These are phyloP conservation scores for Trachymyrmex cornetzi DNA, from an alignment of 1,140 invertebrate species.

Conservation along the genomic window DNA sequence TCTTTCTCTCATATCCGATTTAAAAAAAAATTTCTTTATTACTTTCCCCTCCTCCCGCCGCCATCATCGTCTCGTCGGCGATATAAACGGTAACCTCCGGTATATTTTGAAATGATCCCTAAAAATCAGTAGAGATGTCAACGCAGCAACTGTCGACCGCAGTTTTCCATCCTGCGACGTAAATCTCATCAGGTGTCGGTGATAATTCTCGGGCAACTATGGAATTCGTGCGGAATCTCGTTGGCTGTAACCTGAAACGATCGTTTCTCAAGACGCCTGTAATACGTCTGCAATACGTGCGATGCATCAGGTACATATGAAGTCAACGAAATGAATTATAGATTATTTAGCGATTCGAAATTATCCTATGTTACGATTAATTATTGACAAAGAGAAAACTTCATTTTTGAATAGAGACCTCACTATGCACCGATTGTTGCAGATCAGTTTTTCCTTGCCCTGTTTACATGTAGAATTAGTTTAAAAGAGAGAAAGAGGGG, in stretches of 20 bases:
- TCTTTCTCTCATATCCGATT: not conserved
- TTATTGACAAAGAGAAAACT: not conserved
- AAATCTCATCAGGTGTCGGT: not conserved
- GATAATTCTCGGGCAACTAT: constrained; percentile 66
- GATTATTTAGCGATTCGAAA: not conserved
- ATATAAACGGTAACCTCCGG: constrained; percentile 64
- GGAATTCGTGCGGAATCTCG: constrained; percentile 78
- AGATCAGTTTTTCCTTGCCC: not conserved
- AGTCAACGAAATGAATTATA: not conserved
- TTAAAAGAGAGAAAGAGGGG: not conserved
- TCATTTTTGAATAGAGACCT: not conserved
- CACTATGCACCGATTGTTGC: not conserved
- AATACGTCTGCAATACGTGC: constrained; percentile 76
- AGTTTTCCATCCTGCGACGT: constrained; percentile 38
- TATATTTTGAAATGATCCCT: constrained; percentile 38
- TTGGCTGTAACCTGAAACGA: constrained; percentile 71
- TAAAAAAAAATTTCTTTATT: not conserved
- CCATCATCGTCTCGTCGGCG: not conserved
- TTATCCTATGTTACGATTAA: not conserved
- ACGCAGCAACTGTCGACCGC: constrained; percentile 4
- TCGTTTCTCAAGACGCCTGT: constrained; percentile 76
- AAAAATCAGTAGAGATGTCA: constrained; percentile 66
- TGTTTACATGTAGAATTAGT: not conserved
- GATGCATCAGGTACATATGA: constrained; percentile 79
- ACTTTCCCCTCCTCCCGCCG: not conserved